Percentiles rank a stretch among this genome's conserved stretches.
Evolutionary conservation across 2,797 vertebrate species (phyloP).

Genomic region (Lepus oiostolus): DNA sequence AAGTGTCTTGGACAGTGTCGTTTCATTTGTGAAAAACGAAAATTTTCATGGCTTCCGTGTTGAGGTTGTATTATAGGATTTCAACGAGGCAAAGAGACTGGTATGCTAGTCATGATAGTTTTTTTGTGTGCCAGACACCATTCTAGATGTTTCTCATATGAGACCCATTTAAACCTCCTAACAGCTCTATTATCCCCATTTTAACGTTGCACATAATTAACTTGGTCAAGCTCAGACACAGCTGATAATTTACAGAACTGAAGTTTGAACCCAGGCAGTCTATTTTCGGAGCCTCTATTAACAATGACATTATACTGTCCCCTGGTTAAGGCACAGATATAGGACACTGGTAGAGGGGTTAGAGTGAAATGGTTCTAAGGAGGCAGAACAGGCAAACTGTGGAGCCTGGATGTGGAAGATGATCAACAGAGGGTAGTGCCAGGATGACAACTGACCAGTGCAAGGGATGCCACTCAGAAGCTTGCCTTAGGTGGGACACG

Average conservation of each 20-base stretch:
- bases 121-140: neutral
- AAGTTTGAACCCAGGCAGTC: slow-evolving; percentile 37
- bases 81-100: neutral
- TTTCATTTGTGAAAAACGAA: slow-evolving; percentile 48
- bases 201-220: slow-evolving; percentile 55
- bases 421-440: neutral
- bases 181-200: slow-evolving; percentile 7
- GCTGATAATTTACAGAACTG: slow-evolving; percentile 15
- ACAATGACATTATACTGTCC: slow-evolving; percentile 17
- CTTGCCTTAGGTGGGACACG: neutral
- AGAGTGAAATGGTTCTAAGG: slow-evolving; percentile 55
- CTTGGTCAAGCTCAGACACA: slow-evolving; percentile 17
- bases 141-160: neutral
- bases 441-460: neutral
- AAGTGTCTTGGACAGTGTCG: neutral
- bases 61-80: slow-evolving; percentile 34
- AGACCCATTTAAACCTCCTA: slow-evolving; percentile 35
- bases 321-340: slow-evolving; percentile 27
- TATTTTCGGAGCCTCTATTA: neutral
- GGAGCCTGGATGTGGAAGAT: slow-evolving; percentile 8
- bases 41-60: neutral
- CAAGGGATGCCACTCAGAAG: neutral
- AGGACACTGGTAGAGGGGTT: neutral
- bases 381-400: slow-evolving; percentile 43
- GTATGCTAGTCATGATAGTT: neutral